Percentiles rank a stretch among this genome's conserved stretches.
Conservation (phyloP, 2,888 invertebrate genomes). For the Tuberolachnus salignus region DNA sequence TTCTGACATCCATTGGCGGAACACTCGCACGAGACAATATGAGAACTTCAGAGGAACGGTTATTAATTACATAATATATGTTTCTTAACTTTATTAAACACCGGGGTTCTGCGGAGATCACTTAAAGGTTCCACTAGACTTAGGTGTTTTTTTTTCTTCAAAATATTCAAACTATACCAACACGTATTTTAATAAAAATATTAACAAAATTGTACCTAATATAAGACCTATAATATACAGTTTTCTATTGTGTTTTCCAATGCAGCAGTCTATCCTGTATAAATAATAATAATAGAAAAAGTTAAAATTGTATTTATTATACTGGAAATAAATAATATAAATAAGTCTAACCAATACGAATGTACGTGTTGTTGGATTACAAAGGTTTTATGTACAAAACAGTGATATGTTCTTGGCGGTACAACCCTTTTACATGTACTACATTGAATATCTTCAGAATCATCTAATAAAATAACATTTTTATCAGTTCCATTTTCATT, state of each 20-base stretch:
- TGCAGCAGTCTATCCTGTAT: conserved; percentile 81
- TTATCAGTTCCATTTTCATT: conserved; percentile 8
- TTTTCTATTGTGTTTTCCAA: conserved; percentile 78
- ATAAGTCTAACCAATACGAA: conserved; percentile 77
- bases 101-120: too few relatives aligned
- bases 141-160: too few relatives aligned
- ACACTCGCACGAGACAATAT: conserved; percentile 42
- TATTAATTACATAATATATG: conserved; percentile 52
- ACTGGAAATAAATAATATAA: conserved; percentile 1
- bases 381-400: conserved; percentile 81
- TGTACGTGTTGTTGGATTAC: conserved; percentile 79
- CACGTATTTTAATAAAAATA: conserved; percentile 81
- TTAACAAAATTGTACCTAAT: conserved; percentile 71
- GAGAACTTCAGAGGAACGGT: conserved; percentile 37
- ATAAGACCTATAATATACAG: conserved; percentile 75
- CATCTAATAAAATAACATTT: conserved; percentile 28
- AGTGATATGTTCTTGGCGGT: conserved; percentile 78
- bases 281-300: conserved; percentile 17
- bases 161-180: too few relatives aligned
- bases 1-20: conserved; percentile 22
- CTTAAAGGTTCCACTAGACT: too few relatives aligned
- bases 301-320: conserved; percentile 10
- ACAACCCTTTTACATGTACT: conserved; percentile 67
- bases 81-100: too few relatives aligned
- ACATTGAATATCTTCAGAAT: conserved; percentile 66